A percentile compares a stretch with the other conserved stretches of the same genome.
phyloP scores from a whole-genome alignment of 1,140 invertebrate genomes.

The Chionoecetes opilio region DNA sequence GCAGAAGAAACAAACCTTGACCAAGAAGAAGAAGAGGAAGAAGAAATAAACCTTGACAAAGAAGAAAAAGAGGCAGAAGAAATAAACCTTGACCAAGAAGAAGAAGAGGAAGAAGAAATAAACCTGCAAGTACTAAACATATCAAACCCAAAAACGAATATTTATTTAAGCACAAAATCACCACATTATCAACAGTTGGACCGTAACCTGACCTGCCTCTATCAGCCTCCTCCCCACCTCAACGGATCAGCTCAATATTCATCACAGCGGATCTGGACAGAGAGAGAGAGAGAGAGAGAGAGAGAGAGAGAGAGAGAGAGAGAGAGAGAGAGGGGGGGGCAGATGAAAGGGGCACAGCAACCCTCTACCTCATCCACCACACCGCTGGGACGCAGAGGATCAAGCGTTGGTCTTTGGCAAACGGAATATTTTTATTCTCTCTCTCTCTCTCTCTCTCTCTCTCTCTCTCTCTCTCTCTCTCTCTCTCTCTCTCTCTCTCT shows the following conservation, averaged over 20 bases:
- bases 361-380: not conserved
- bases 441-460: slow-evolving; percentile 14
- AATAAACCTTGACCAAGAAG: not conserved
- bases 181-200: no score
- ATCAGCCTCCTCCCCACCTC: no score
- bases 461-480: slow-evolving; percentile 27
- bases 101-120: not conserved
- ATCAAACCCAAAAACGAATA: no score
- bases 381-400: not conserved
- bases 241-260: no score
- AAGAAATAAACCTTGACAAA: not conserved
- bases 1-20: not conserved
- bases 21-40: not conserved
- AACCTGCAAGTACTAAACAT: no score
- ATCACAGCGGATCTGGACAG: no score
- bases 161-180: no score
- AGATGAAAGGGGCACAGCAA: not conserved
- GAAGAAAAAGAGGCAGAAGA: no score
- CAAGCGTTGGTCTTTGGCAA: not conserved
- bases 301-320: not conserved
- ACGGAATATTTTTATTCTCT: not conserved
- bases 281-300: no score
- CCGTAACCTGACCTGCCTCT: no score
- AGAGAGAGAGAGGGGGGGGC: not conserved
- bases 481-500: slow-evolving; percentile 27